These are phyloP conservation scores for Gracilinanus agilis DNA, from an alignment of 2,113 vertebrate species.

Conservation along the genomic window DNA sequence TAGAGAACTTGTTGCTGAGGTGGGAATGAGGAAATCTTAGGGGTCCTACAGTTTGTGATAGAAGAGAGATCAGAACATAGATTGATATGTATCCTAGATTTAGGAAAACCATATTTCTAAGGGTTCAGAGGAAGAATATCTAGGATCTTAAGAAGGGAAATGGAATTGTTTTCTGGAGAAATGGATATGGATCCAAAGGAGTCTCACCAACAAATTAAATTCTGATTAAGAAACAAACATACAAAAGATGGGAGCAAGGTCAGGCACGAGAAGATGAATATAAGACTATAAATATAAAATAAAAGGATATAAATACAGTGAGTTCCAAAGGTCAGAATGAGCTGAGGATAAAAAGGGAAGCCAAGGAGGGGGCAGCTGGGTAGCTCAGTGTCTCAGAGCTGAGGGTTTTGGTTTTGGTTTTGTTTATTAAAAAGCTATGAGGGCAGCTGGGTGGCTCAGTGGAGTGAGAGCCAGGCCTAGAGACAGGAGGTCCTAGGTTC, in stretches of 20 bases:
- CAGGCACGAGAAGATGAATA: background rate
- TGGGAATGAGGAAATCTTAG: background rate
- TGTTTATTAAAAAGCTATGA: no score
- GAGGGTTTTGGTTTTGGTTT: no score
- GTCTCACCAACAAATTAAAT: background rate
- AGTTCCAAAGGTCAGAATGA: background rate
- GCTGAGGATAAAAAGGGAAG: background rate
- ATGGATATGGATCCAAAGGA: background rate
- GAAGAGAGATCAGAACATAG: background rate
- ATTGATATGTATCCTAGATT: background rate
- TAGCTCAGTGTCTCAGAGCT: no score
- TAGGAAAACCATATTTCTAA: background rate
- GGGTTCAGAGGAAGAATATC: background rate
- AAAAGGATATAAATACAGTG: background rate
- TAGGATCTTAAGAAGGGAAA: background rate
- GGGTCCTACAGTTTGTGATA: background rate
- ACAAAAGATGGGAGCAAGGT: background rate
- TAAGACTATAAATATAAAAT: background rate
- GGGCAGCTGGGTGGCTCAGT: no score
- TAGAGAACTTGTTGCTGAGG: background rate
- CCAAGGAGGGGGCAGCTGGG: no score
- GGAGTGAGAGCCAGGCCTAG: no score
- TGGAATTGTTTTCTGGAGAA: background rate
- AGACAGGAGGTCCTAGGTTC: no score
- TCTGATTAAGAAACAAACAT: background rate